These are phyloP conservation scores for Champsocephalus gunnari DNA, from an alignment of 2,797 vertebrate genomes.

Conservation along the genomic window DNA sequence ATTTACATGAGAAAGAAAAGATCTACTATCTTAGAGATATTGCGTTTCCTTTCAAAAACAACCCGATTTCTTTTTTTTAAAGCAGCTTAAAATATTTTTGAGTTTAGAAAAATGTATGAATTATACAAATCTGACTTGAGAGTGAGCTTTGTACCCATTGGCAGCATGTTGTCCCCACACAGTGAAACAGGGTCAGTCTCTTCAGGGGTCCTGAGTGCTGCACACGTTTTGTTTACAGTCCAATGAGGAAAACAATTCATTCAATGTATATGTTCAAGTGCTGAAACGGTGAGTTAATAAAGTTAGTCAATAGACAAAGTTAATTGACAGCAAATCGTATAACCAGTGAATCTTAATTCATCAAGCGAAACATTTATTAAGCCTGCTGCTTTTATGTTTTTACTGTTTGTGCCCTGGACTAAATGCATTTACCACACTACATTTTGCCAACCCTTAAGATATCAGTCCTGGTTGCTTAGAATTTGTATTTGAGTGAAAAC, in stretches of 20 bases:
- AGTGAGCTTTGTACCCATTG: not conserved
- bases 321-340: not conserved
- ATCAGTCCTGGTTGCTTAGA: no score
- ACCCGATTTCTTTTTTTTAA: not conserved
- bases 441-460: not conserved
- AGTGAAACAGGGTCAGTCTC: constrained; percentile 16
- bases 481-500: no score
- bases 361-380: not conserved
- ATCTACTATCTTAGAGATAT: not conserved
- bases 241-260: no score
- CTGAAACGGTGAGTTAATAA: not conserved
- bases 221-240: constrained; percentile 6
- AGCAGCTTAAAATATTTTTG: not conserved
- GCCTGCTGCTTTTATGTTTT: constrained; percentile 1
- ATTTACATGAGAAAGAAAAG: not conserved
- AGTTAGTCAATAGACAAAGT: not conserved
- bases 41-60: not conserved
- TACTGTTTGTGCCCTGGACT: not conserved
- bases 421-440: constrained; percentile 10
- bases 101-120: not conserved
- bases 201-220: constrained; percentile 8
- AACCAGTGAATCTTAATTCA: not conserved
- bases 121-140: not conserved
- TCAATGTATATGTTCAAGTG: not conserved
- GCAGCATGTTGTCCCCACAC: constrained; percentile 11